Evolutionary conservation across 1,140 invertebrate genomes (phyloP), one percentile per base, ranked within the genome.

Genomic region (Phymastichus coffea): DNA sequence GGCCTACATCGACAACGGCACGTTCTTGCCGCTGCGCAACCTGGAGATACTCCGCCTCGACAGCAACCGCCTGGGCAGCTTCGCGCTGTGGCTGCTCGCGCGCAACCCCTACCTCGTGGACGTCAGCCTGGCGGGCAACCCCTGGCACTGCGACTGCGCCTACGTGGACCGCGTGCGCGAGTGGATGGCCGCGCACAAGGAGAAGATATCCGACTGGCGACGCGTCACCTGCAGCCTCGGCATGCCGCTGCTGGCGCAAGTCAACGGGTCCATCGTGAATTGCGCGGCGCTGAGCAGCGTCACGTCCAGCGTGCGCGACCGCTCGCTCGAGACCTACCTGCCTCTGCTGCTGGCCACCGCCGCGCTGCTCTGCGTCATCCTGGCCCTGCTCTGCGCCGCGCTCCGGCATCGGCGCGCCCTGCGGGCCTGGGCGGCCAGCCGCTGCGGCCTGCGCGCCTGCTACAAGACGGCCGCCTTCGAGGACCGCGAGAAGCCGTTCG

Each of bases 111-210:
- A 90, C 73, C 82, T 95, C 61, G 86, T 88, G 6, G 87, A 90
- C 67, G 86, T 95, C 61, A 87, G 86, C 30, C 76, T 96, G 37
- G 84, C 88, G n/a, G 84, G 86, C 46, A 97, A 96, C 76, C 87
- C 89, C 15, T 97, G 93, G 93, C 91, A 86, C 51, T 96, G 94
- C 75, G 90, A 94, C 66, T 96, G 94, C 80, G 80, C 85, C 40
- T 95, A 92, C 72, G 70, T 94, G 63, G 84, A 87, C 17, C 84
- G 88, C 63, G 88, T 90, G 61, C 84, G 89, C 65, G 83, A 84
- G 58, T 96, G 92, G 87, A 83, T 94, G 69, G 82, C 83, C 59
- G 83, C 80, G 38, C 89, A 89, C 74, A 80, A 84, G 20, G 86
- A 84, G 62, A 93, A 88, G 64, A 87, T 93, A 48, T 81, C 86